Base-by-base conservation (phyloP, 2,888 invertebrate species). In the Chydorus sphaericus region DNA sequence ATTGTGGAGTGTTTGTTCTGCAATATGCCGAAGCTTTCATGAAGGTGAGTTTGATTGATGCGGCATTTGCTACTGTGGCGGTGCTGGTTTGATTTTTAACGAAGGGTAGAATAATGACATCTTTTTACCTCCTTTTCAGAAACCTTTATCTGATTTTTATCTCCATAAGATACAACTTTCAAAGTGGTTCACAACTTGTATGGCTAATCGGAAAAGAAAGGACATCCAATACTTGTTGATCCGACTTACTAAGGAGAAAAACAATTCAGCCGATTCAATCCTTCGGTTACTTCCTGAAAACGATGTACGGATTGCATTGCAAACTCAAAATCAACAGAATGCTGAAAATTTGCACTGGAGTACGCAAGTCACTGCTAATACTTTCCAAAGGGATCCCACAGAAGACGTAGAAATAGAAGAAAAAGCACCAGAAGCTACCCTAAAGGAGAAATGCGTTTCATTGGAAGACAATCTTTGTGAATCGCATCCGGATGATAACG, bases 11-110 rank as follows among this genome's bases (percentile, higher is more conserved):
- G 14, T 98, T 87, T 71, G 75, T 97, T 58, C 73, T 98, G 55
- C 93, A 97, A 69, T 98, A 94, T 75, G 92, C 91, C 5, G 96
- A 98, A 72, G 85, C 85, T 59, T 96, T 98, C 73, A 93, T 94
- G 70, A 79, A 82, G 76, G 88, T 86, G 69, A 67, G 65, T 44
- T 33, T 33, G 14, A 33, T 33, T 33, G 8, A 33, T 33, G 14
- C 14, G 8, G 33, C 33, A 10, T 10, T 33, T 33, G 33, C 8
- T 10, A 33, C 33, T 10, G 8, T n/a, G n/a, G n/a, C n/a, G n/a
- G n/a, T n/a, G n/a, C n/a, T n/a, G n/a, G n/a, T n/a, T n/a, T n/a
- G n/a, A n/a, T n/a, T n/a, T n/a, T n/a, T n/a, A n/a, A n/a, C n/a
- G n/a, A n/a, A n/a, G n/a, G n/a, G n/a, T n/a, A n/a, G n/a, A n/a